A percentile compares a stretch with the other conserved stretches of the same genome.
phyloP scores from a whole-genome alignment of 1,140 invertebrate genomes.

The Phymorhynchus buccinoides region DNA sequence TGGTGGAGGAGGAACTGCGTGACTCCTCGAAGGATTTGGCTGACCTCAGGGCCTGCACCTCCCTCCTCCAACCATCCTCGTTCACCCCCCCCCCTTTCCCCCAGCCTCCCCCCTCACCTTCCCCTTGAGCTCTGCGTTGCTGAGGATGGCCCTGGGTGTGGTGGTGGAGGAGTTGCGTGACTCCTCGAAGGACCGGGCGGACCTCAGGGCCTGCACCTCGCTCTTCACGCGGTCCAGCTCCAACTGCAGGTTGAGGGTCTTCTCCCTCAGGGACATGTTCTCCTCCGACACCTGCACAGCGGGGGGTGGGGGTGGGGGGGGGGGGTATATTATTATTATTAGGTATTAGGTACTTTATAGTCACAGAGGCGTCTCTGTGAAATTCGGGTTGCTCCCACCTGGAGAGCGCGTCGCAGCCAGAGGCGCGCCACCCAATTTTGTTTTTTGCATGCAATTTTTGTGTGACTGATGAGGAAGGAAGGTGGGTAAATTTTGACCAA shows the following conservation, averaged over 20 bases:
- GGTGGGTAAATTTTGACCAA: no score
- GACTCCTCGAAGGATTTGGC: conserved; percentile 50
- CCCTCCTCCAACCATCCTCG: no score
- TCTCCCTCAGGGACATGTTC: conserved; percentile 86
- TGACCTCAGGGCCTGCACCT: conserved; percentile 82
- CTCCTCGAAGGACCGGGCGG: conserved; percentile 51
- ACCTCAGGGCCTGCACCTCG: conserved; percentile 84
- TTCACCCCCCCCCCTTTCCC: no score
- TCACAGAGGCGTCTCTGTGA: no score
- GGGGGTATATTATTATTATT: no score
- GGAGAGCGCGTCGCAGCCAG: no score
- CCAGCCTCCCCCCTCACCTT: conserved; percentile 49
- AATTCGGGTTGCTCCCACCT: no score
- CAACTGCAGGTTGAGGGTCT: conserved; percentile 79
- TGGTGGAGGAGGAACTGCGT: conserved; percentile 6
- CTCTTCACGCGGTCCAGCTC: conserved; percentile 75
- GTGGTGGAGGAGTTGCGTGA: conserved; percentile 1
- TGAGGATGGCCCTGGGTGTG: conserved; percentile 35
- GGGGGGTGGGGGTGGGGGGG: no score
- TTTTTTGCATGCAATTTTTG: no score
- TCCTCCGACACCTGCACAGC: conserved; percentile 76
- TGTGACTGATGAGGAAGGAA: no score
- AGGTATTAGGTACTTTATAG: no score
- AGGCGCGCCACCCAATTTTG: no score
- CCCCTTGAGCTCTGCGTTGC: conserved; percentile 57